These are phyloP conservation scores for Salticus scenicus DNA, from an alignment of 2,888 invertebrate species.

Conservation along the genomic window DNA sequence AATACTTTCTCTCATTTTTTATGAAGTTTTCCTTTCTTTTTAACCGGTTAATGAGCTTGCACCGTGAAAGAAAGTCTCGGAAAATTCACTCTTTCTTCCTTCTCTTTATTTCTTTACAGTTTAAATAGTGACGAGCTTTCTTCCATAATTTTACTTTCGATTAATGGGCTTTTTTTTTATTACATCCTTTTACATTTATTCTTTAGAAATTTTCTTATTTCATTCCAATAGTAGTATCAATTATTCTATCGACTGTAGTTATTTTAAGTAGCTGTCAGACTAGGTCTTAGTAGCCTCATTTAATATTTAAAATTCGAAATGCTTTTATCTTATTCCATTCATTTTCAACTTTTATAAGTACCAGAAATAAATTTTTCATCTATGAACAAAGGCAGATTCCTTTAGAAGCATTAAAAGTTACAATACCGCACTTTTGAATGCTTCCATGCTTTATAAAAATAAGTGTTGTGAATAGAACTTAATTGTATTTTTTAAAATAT, in stretches of 20 bases:
- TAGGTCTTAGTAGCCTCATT: not conserved
- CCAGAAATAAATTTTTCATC: not conserved
- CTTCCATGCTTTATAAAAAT: too few species aligned
- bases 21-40: constrained; percentile 20
- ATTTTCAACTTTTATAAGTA: not conserved
- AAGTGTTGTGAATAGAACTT: too few species aligned
- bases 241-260: not conserved
- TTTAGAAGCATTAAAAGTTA: not conserved
- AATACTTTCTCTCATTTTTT: constrained; percentile 14
- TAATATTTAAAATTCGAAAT: not conserved
- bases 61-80: constrained; percentile 21
- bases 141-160: constrained; percentile 26
- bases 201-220: constrained; percentile 4
- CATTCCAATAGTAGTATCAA: constrained; percentile 2
- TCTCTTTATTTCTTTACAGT: constrained; percentile 13
- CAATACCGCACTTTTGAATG: too few species aligned
- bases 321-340: not conserved
- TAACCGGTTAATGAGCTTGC: constrained; percentile 31
- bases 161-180: constrained; percentile 25
- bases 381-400: not conserved
- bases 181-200: constrained; percentile 8
- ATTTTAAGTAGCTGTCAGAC: not conserved
- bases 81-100: constrained; percentile 16
- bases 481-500: too few species aligned
- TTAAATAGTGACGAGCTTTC: constrained; percentile 31